Percentiles rank a stretch among this genome's conserved stretches.
Evolutionary conservation across 1,140 invertebrate genomes (phyloP).

Genomic region (Cydia amplana): DNA sequence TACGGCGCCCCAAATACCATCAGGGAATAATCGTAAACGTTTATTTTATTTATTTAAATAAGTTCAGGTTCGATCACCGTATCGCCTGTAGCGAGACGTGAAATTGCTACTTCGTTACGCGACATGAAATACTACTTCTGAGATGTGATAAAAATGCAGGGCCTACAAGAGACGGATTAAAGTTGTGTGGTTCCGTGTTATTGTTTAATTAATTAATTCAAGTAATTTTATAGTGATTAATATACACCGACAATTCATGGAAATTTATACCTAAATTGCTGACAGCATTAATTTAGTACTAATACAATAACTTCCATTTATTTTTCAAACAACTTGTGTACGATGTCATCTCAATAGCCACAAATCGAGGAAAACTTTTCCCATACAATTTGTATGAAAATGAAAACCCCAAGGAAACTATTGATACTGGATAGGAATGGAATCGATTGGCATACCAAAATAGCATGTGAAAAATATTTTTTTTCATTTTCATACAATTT

Average conservation of each 20-base stretch:
- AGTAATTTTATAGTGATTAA: not conserved
- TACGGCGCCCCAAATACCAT: conserved; percentile 28
- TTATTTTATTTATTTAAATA: conserved; percentile 45
- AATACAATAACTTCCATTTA: too few relatives aligned
- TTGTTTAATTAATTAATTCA: not conserved
- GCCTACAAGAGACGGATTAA: not conserved
- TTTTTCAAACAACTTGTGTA: too few relatives aligned
- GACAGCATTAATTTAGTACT: too few relatives aligned
- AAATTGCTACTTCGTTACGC: conserved; percentile 61
- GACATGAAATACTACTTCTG: conserved; percentile 22
- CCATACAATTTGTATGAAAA: too few relatives aligned
- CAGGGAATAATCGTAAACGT: conserved; percentile 27
- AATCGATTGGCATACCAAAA: too few relatives aligned
- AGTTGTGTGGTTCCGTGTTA: not conserved
- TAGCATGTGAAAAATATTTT: too few relatives aligned
- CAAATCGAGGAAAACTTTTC: too few relatives aligned
- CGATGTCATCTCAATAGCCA: too few relatives aligned
- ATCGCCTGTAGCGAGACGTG: conserved; percentile 41
- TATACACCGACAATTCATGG: not conserved
- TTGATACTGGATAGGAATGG: too few relatives aligned
- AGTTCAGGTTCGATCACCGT: conserved; percentile 44
- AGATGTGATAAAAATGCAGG: conserved; percentile 47
- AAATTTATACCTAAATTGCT: conserved; percentile 1
- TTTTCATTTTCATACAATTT: too few relatives aligned
- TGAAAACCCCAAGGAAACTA: too few relatives aligned